Conservation (phyloP, 2,888 invertebrate species). For the Cordilura impudica region DNA sequence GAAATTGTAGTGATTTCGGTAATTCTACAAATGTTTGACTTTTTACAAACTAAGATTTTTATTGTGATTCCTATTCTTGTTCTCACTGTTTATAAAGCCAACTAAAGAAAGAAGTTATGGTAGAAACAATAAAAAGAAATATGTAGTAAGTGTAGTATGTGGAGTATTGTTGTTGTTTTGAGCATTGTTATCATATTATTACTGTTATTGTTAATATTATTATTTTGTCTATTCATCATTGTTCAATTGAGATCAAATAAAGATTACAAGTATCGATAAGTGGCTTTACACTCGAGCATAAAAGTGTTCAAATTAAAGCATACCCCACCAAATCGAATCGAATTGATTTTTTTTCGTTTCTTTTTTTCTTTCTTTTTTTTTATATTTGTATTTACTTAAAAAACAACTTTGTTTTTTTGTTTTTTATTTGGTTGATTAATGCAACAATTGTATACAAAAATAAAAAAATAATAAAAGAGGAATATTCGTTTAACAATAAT, state of each 20-base stretch:
- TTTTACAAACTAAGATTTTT: neutral
- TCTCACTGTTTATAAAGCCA: constrained; percentile 9
- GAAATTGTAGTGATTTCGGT: neutral
- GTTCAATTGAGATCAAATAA: constrained; percentile 62
- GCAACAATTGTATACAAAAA: constrained; percentile 34
- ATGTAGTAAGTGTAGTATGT: neutral
- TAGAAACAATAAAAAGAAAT: neutral
- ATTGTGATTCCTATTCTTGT: constrained; percentile 3
- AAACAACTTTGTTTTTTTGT: constrained; percentile 10
- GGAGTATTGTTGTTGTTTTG: neutral
- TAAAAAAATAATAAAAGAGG: neutral
- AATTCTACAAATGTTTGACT: neutral
- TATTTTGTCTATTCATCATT: constrained; percentile 63
- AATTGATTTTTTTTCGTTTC: neutral
- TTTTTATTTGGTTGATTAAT: constrained; percentile 36
- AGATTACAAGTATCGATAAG: constrained; percentile 64
- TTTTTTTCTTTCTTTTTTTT: neutral
- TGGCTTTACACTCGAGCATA: constrained; percentile 62
- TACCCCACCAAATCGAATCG: constrained; percentile 48
- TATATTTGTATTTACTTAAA: constrained; percentile 1
- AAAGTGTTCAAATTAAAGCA: constrained; percentile 61
- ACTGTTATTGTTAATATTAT: constrained; percentile 50
- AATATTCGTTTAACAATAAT: constrained; percentile 30
- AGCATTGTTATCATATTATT: constrained; percentile 47
- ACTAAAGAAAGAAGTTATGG: neutral